phyloP scores from a whole-genome alignment of 2,113 vertebrate genomes.

The Grammomys dolichurus region DNA sequence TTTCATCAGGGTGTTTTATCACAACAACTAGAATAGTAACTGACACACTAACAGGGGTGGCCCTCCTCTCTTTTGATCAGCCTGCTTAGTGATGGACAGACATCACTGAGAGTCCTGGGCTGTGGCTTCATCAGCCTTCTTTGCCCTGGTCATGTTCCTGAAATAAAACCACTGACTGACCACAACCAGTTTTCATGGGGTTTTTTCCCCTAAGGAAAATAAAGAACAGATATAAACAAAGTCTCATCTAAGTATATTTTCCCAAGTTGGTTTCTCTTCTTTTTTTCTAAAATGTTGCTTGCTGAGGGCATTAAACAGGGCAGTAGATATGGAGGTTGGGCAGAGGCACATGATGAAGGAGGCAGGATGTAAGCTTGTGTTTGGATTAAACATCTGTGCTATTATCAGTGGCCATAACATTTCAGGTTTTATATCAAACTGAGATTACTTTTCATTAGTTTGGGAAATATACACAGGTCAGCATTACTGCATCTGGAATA shows the following conservation, averaged over 20 bases:
- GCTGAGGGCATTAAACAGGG: background rate
- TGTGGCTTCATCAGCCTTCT: background rate
- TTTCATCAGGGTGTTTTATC: background rate
- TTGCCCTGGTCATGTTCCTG: background rate
- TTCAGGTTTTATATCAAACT: background rate
- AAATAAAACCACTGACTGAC: conserved; percentile 32
- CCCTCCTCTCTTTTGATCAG: background rate
- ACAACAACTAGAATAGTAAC: background rate
- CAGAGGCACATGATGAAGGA: background rate
- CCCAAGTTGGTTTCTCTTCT: background rate
- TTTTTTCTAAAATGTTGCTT: background rate
- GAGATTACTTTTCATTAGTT: background rate
- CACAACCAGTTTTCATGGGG: conserved; percentile 8
- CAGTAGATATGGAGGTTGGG: background rate
- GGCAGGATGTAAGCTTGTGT: background rate
- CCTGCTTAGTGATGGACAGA: background rate
- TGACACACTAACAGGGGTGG: background rate
- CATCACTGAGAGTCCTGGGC: background rate
- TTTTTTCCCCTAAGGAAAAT: conserved; percentile 5
- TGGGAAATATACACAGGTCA: background rate
- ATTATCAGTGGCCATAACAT: background rate
- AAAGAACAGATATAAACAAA: background rate
- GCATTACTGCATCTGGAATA: background rate
- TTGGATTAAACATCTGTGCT: background rate
- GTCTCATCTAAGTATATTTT: background rate